Percentiles rank a stretch among this genome's conserved stretches.
Conservation (phyloP, 2,113 vertebrate species). For the Candoia aspera region DNA sequence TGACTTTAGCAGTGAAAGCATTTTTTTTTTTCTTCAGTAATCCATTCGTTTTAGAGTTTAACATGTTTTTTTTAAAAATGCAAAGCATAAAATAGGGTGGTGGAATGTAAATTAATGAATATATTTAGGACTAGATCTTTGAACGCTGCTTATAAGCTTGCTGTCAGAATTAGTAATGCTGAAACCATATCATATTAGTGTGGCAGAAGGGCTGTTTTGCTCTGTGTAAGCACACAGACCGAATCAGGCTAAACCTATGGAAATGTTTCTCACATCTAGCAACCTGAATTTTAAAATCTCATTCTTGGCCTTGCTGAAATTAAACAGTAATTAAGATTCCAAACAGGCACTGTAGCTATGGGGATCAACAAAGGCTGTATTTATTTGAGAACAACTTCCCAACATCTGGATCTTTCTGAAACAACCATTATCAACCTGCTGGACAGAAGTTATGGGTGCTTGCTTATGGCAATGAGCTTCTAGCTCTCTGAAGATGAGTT, state of each 20-base stretch:
- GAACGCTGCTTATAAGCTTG: conserved; percentile 26
- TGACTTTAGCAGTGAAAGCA: not conserved
- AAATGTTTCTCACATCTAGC: conserved; percentile 42
- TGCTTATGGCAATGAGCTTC: not conserved
- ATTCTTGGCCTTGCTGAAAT: conserved; percentile 17
- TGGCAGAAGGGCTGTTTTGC: conserved; percentile 39
- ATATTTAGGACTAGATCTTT: conserved; percentile 36
- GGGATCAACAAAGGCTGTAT: not conserved
- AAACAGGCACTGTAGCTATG: not conserved
- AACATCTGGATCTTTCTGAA: not conserved
- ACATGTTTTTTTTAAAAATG: not conserved
- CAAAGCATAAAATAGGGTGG: conserved; percentile 33
- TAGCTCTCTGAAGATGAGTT: not conserved
- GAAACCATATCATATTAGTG: conserved; percentile 41
- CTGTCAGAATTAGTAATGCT: conserved; percentile 55
- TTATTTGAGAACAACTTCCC: not conserved
- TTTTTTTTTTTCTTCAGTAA: conserved; percentile 22
- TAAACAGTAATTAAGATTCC: conserved; percentile 8
- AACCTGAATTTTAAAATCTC: conserved; percentile 9
- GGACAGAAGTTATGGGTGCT: not conserved
- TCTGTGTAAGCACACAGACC: conserved; percentile 19
- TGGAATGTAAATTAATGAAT: conserved; percentile 35
- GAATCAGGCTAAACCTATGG: conserved; percentile 34
- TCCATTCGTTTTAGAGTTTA: conserved; percentile 49
- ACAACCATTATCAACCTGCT: not conserved